Evolutionary conservation across 2,888 invertebrate species (phyloP).

Genomic region (Brenthis hecate): DNA sequence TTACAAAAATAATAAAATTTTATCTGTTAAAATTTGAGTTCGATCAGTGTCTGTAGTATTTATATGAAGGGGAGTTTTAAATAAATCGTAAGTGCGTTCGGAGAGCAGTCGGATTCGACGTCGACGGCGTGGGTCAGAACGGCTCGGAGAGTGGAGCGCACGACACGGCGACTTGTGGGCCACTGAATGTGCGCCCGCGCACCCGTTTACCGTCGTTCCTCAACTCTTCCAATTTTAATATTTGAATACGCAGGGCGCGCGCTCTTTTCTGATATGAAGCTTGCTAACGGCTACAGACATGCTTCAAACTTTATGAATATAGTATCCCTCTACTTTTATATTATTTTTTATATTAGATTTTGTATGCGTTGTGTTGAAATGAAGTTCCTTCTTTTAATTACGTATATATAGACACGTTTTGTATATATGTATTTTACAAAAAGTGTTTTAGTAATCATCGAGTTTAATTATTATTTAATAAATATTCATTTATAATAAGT

Average conservation of each 20-base stretch:
- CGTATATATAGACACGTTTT: no score
- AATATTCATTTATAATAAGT: no score
- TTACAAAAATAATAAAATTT: conserved; percentile 22
- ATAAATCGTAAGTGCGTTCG: conserved; percentile 60
- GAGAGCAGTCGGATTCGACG: conserved; percentile 55
- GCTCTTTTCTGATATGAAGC: conserved; percentile 59
- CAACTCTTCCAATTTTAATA: conserved; percentile 74
- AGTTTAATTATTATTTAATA: no score
- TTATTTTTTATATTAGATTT: no score
- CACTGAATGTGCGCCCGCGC: conserved; percentile 72
- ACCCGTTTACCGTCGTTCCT: conserved; percentile 50
- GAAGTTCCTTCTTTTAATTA: neutral
- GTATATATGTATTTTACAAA: no score
- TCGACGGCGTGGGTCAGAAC: conserved; percentile 53
- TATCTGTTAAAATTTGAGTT: conserved; percentile 14
- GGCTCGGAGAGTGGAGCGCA: conserved; percentile 66
- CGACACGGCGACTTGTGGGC: conserved; percentile 74
- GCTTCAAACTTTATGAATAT: conserved; percentile 13
- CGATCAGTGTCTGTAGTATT: conserved; percentile 28
- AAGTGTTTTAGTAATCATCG: no score
- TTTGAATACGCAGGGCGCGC: conserved; percentile 56
- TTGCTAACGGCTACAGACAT: conserved; percentile 13
- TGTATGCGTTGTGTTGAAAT: neutral
- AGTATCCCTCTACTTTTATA: no score
- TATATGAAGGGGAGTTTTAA: conserved; percentile 29